Evolutionary conservation across 1,140 invertebrate species (phyloP).

Genomic region (Acromyrmex charruanus): DNA sequence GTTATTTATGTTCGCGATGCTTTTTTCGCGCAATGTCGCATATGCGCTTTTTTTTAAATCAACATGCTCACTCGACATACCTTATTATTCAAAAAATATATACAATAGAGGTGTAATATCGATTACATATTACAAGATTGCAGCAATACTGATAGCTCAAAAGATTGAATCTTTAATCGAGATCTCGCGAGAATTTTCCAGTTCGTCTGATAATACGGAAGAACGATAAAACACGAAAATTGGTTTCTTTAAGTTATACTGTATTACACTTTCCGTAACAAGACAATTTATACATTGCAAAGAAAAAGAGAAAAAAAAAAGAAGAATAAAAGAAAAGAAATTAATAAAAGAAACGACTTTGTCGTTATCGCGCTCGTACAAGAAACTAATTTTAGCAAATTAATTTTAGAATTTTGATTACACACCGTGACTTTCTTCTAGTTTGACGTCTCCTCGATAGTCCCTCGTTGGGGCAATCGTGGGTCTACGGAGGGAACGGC

Average conservation of each 20-base stretch:
- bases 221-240: neutral
- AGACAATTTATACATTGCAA: neutral
- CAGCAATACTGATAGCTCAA: neutral
- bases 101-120: neutral
- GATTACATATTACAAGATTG: neutral
- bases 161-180: neutral
- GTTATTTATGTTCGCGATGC: neutral
- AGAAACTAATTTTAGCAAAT: neutral
- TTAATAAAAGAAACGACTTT: neutral
- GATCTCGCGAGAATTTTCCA: neutral
- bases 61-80: neutral
- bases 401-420: neutral
- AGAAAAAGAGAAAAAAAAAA: neutral
- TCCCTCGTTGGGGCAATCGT: neutral
- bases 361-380: neutral
- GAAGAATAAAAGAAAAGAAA: neutral
- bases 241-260: neutral
- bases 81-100: neutral
- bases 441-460: neutral
- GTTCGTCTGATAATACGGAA: neutral
- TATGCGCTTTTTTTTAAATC: neutral
- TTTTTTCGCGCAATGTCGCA: neutral
- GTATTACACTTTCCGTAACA: neutral
- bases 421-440: conserved; percentile 5
- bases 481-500: neutral